Base-by-base conservation (phyloP, 1,140 invertebrate genomes). In the Lucilia cuprina region DNA sequence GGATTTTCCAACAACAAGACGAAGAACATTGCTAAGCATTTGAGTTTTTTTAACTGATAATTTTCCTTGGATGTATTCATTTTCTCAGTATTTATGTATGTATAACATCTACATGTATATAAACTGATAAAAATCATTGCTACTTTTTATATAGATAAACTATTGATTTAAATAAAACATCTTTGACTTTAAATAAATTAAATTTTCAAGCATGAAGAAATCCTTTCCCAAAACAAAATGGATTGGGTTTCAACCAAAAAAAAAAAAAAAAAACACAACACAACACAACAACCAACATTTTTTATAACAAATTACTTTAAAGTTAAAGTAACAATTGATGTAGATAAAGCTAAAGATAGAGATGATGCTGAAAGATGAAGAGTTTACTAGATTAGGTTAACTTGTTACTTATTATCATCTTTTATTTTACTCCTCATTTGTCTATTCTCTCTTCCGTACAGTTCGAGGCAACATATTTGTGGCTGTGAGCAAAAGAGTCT, bases 121-220 rank as follows among this genome's bases (percentile, higher is more conserved):
- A 60, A 60, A 17, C 14, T 60, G 13, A 60, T 60, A 60, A 60
- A 30, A 60, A 60, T 60, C 55, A 60, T 60, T 60, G 55, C n/a
- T 60, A 17, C n/a, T 60, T 30, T 60, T 60, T 60, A 60, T 60
- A 60, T 60, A 70, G 65, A 70, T 70, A 70, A 70, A 70, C 65
- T 70, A 70, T 70, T 70, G 65, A 70, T 70, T 70, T 70, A 70
- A 70, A 70, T 25, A 70, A n/a, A 21, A 70, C 5, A 19, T 70
- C 65, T 25, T 70, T 70, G 65, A 70, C 65, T 70, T 70, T 70
- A 70, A 70, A 70, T 70, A 70, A 70, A 70, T 70, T 70, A 21
- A 70, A 70, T 70, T 30, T 70, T 12, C 65, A 70, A 10, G 8
- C 19, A 70, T 25, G 19, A 17, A 70, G 2, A 70, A 70, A 21